These are phyloP conservation scores for Mesaphorura yosii DNA, from an alignment of 1,140 invertebrate species.

Conservation along the genomic window DNA sequence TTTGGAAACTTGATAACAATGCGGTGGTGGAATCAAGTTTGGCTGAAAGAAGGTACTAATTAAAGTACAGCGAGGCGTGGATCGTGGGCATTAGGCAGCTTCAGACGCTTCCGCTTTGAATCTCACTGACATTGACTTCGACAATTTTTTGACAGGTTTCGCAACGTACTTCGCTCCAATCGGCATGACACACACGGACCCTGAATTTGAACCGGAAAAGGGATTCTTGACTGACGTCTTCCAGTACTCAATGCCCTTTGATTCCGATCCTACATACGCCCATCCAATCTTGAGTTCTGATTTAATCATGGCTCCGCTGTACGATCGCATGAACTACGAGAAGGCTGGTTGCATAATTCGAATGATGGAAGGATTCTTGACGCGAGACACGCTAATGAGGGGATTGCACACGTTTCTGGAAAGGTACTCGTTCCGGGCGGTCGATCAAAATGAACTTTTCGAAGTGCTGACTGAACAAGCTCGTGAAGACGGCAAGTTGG, in stretches of 20 bases:
- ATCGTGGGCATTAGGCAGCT: too few relatives aligned
- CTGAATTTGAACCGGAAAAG: constrained; percentile 10
- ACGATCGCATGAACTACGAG: constrained; percentile 22
- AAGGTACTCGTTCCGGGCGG: constrained; percentile 50
- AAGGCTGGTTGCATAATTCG: constrained; percentile 35
- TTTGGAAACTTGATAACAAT: constrained; percentile 24
- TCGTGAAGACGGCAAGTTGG: constrained; percentile 46
- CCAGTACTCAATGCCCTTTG: constrained; percentile 15
- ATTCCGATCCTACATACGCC: constrained; percentile 2
- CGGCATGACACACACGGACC: constrained; percentile 1
- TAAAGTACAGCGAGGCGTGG: too few relatives aligned
- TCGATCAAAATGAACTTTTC: constrained; percentile 79
- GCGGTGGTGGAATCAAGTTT: constrained; percentile 20
- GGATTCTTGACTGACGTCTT: constrained; percentile 12
- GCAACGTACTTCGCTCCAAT: constrained; percentile 14
- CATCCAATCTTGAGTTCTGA: constrained; percentile 15
- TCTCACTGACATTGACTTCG: too few relatives aligned
- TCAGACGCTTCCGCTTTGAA: too few relatives aligned
- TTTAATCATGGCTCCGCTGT: constrained; percentile 7
- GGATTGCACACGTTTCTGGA: constrained; percentile 35
- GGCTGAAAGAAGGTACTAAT: constrained; percentile 20
- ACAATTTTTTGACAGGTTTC: too few relatives aligned
- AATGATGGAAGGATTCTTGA: constrained; percentile 44
- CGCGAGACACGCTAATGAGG: constrained; percentile 37
- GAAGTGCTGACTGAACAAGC: constrained; percentile 59